Percentiles rank a stretch among this genome's conserved stretches.
Conservation (phyloP, 2,797 vertebrate species). For the Alosa sapidissima region DNA sequence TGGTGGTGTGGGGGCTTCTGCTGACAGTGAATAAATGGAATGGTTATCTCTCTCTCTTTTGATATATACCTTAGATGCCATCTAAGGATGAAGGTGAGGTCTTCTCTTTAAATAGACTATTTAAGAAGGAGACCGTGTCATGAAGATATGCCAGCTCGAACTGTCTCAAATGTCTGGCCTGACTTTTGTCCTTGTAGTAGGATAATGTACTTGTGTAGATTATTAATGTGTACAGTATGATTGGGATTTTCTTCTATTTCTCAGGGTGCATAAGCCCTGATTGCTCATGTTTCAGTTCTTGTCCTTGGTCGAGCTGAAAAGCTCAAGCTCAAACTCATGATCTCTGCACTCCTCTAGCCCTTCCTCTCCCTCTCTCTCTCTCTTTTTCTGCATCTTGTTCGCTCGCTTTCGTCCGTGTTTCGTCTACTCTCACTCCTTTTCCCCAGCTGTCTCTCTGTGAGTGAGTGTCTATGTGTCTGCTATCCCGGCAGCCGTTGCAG, state of each 20-base stretch:
- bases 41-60: background rate
- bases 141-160: background rate
- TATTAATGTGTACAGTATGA: background rate
- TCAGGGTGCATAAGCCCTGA: background rate
- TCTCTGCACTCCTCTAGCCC: background rate
- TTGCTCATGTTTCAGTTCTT: background rate
- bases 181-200: background rate
- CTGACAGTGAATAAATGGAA: background rate
- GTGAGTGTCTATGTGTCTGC: conserved; percentile 56
- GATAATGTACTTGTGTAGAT: background rate
- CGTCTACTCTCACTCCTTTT: conserved; percentile 48
- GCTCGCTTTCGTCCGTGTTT: background rate
- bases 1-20: background rate
- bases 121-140: background rate
- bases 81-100: background rate
- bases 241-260: background rate
- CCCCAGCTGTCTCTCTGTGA: conserved; percentile 63
- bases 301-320: no score
- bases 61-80: background rate
- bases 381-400: background rate
- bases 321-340: no score
- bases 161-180: background rate
- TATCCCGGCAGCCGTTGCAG: conserved; percentile 64
- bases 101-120: background rate
- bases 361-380: background rate